Percentiles rank a stretch among this genome's conserved stretches.
phyloP scores from a whole-genome alignment of 2,797 vertebrate genomes.

The Lepidocolaptes lacrymiger region DNA sequence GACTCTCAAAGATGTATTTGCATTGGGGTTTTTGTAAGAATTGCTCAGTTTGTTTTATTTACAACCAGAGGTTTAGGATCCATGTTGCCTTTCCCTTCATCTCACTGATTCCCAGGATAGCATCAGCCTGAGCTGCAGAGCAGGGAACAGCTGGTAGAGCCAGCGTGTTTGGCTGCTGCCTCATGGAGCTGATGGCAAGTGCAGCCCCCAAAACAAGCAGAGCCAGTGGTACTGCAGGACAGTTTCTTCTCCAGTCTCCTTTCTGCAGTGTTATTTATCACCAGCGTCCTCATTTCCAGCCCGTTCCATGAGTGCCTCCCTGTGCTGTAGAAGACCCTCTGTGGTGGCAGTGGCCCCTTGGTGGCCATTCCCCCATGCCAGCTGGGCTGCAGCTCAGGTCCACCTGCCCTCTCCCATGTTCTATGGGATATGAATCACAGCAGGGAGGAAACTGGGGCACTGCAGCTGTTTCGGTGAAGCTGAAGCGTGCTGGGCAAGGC shows the following conservation, averaged over 20 bases:
- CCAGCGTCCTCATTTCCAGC: not conserved
- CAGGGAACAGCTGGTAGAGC: not conserved
- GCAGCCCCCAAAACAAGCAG: not conserved
- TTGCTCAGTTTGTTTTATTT: not conserved
- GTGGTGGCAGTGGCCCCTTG: not conserved
- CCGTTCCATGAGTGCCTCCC: not conserved
- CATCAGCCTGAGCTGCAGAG: not conserved
- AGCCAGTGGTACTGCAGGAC: not conserved
- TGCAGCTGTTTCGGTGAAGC: slow-evolving; percentile 49
- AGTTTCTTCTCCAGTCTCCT: not conserved
- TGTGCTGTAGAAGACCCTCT: not conserved
- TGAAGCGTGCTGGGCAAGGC: slow-evolving; percentile 25
- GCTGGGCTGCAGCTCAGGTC: not conserved
- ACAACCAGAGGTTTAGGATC: not conserved
- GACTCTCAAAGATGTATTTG: not conserved
- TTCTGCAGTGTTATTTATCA: not conserved
- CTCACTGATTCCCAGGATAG: not conserved
- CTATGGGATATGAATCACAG: slow-evolving; percentile 35
- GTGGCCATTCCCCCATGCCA: not conserved
- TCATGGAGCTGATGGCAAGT: not conserved
- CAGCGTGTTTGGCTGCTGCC: not conserved
- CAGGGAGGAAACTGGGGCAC: slow-evolving; percentile 58
- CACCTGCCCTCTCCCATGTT: not conserved
- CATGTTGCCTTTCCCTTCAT: not conserved
- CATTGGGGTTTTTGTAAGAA: not conserved